Evolutionary conservation across 2,113 vertebrate genomes (phyloP).

Genomic region (Naja naja): DNA sequence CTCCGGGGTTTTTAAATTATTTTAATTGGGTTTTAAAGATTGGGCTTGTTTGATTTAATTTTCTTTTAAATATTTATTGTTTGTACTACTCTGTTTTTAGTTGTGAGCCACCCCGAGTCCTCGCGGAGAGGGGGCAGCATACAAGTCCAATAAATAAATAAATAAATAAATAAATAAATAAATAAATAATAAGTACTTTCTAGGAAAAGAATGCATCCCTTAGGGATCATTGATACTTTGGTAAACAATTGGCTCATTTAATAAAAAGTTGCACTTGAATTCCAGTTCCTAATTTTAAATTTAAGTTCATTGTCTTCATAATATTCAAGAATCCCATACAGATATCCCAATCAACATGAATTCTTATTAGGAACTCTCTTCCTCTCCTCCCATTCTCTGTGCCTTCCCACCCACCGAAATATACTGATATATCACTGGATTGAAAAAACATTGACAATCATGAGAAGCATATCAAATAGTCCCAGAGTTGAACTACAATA

Average conservation of each 20-base stretch:
- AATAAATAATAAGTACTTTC: constrained; percentile 26
- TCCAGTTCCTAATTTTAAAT: not conserved
- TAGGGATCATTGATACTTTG: constrained; percentile 29
- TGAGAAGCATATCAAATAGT: not conserved
- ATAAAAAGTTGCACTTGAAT: not conserved
- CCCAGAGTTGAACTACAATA: not conserved
- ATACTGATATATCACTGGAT: not conserved
- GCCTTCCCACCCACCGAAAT: not conserved
- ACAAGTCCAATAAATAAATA: too few species aligned
- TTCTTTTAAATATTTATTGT: too few species aligned
- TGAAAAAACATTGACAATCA: not conserved
- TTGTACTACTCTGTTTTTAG: too few species aligned
- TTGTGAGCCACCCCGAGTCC: too few species aligned
- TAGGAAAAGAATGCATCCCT: constrained; percentile 41
- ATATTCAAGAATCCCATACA: not conserved
- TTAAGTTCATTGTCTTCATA: not conserved
- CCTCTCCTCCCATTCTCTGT: not conserved
- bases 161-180: too few species aligned
- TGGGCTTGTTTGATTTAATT: too few species aligned
- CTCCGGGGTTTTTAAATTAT: too few species aligned
- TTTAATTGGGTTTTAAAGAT: too few species aligned
- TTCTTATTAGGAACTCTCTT: not conserved
- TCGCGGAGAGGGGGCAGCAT: too few species aligned
- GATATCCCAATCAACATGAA: not conserved
- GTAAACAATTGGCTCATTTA: not conserved